Percentiles rank a stretch among this genome's conserved stretches.
Evolutionary conservation across 2,888 invertebrate species (phyloP).

Genomic region (Erebia aethiops): DNA sequence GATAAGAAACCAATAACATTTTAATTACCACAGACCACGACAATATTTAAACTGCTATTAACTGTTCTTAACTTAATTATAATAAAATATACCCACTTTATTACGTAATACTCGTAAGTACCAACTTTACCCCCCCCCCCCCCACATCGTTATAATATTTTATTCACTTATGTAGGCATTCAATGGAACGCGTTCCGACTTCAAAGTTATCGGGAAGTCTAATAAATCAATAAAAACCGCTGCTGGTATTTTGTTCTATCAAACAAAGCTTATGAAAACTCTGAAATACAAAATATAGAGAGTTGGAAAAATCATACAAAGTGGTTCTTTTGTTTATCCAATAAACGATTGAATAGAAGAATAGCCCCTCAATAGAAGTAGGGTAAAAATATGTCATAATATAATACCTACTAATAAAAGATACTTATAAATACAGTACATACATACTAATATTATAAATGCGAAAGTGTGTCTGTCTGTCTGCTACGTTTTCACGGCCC

Average conservation of each 20-base stretch:
- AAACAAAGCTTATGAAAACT: constrained; percentile 18
- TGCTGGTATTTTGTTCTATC: neutral
- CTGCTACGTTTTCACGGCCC: too few species aligned
- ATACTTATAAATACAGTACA: too few species aligned
- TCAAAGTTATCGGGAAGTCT: constrained; percentile 19
- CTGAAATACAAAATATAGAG: too few species aligned
- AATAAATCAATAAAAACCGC: constrained; percentile 8
- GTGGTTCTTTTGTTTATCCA: constrained; percentile 10
- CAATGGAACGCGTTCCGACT: constrained; percentile 11
- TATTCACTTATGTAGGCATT: constrained; percentile 1
- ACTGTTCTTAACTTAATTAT: too few species aligned
- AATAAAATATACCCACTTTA: neutral
- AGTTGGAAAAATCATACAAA: constrained; percentile 2
- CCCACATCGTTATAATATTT: neutral
- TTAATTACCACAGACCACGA: too few species aligned
- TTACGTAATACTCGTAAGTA: neutral
- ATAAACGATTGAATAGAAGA: neutral
- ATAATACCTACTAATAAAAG: too few species aligned
- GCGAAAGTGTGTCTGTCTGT: too few species aligned
- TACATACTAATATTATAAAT: too few species aligned
- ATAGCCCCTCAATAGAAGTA: neutral
- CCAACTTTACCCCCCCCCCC: neutral
- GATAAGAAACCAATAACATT: too few species aligned
- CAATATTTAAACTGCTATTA: too few species aligned
- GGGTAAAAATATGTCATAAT: neutral